Evolutionary conservation across 2,113 vertebrate genomes (phyloP).

Genomic region (Ancistrus triradiatus): DNA sequence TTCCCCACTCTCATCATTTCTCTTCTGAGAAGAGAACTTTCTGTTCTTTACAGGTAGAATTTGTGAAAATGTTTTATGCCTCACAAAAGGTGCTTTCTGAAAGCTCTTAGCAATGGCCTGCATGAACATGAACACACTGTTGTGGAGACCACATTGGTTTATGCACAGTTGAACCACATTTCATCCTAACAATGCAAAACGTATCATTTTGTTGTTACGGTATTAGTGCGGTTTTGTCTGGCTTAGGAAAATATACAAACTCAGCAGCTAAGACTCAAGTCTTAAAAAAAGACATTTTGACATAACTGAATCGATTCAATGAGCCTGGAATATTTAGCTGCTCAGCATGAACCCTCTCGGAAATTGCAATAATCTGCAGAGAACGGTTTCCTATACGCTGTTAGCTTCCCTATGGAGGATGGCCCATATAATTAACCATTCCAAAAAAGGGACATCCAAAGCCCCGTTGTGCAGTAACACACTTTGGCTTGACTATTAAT

Average conservation of each 20-base stretch:
- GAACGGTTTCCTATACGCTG: too few relatives aligned
- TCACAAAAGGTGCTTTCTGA: background rate
- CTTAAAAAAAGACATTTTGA: background rate
- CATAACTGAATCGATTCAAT: too few relatives aligned
- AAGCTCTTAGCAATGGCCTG: background rate
- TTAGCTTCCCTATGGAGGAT: too few relatives aligned
- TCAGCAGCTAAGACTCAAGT: background rate
- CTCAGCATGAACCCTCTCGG: too few relatives aligned
- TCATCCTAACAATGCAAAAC: background rate
- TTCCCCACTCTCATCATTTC: background rate
- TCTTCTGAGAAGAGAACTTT: background rate
- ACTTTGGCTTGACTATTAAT: slow-evolving; percentile 37
- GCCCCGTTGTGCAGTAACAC: slow-evolving; percentile 11
- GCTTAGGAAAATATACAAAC: background rate
- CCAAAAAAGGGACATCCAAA: background rate
- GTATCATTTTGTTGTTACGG: too few relatives aligned
- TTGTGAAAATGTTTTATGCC: background rate
- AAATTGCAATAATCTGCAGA: too few relatives aligned
- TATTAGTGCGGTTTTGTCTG: background rate
- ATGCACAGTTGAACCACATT: background rate
- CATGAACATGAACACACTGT: background rate
- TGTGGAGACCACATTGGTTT: background rate
- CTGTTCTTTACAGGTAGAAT: background rate
- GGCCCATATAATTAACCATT: background rate
- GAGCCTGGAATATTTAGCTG: too few relatives aligned